Evolutionary conservation across 2,888 invertebrate species (phyloP).

Genomic region (Scaptomyza flava): DNA sequence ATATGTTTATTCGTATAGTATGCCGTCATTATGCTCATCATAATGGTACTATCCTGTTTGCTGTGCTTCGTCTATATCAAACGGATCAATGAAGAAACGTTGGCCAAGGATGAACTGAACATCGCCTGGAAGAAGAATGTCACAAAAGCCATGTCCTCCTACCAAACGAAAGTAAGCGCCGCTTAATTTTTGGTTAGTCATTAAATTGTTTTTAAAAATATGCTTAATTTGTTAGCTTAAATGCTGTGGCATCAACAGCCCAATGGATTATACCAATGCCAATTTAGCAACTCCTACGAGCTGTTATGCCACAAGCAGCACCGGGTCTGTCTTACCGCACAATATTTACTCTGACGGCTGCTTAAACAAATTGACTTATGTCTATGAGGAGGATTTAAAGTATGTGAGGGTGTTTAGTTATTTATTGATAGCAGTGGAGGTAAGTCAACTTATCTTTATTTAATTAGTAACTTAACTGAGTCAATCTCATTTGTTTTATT

Average conservation of each 20-base stretch:
- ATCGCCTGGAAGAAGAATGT: slow-evolving; percentile 82
- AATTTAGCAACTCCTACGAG: slow-evolving; percentile 65
- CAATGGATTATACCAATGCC: slow-evolving; percentile 65
- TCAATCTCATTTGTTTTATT: slow-evolving; percentile 1
- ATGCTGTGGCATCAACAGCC: slow-evolving; percentile 77
- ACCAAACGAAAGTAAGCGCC: slow-evolving; percentile 67
- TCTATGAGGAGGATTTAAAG: slow-evolving; percentile 82
- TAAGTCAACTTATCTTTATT: slow-evolving; percentile 78
- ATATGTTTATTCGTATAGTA: slow-evolving; percentile 86
- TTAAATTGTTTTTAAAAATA: slow-evolving; percentile 83
- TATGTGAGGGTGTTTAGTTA: slow-evolving; percentile 88
- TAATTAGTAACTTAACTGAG: slow-evolving; percentile 6
- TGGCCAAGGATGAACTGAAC: slow-evolving; percentile 83
- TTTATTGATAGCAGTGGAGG: slow-evolving; percentile 89
- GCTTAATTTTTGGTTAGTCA: not conserved
- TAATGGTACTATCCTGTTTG: slow-evolving; percentile 87
- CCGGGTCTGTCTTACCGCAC: too few species aligned
- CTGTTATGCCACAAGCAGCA: slow-evolving; percentile 60
- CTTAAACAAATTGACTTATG: slow-evolving; percentile 47
- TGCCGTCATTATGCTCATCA: slow-evolving; percentile 88
- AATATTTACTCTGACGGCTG: slow-evolving; percentile 65
- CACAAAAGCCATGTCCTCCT: slow-evolving; percentile 61
- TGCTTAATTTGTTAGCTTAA: slow-evolving; percentile 46
- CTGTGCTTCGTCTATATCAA: slow-evolving; percentile 84
- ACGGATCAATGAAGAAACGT: slow-evolving; percentile 39